These are phyloP conservation scores for Danio albolineatus DNA, from an alignment of 2,797 vertebrate species.

Conservation along the genomic window DNA sequence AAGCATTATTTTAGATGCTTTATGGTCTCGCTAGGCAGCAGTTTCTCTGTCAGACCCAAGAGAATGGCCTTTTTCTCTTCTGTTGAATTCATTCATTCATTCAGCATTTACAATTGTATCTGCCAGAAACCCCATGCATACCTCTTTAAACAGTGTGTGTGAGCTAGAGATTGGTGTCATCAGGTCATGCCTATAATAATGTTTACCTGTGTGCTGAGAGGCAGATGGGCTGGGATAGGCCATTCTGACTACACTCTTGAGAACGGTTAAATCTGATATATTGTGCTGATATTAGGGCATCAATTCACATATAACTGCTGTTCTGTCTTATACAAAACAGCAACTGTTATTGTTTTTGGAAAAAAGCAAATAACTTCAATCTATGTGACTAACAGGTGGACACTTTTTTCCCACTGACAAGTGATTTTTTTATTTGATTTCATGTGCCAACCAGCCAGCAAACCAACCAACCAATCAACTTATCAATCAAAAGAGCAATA, in stretches of 20 bases:
- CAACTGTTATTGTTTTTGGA: not conserved
- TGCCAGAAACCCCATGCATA: not conserved
- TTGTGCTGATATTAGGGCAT: not conserved
- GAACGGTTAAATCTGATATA: slow-evolving; percentile 10
- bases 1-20: slow-evolving; percentile 19
- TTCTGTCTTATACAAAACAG: not conserved
- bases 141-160: slow-evolving; percentile 57
- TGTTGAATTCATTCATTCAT: slow-evolving; percentile 4
- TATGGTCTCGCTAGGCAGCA: not conserved
- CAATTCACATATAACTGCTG: slow-evolving; percentile 13
- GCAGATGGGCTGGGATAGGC: slow-evolving; percentile 51
- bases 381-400: not conserved
- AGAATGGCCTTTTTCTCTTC: slow-evolving; percentile 1
- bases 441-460: too few species aligned
- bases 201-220: slow-evolving; percentile 60
- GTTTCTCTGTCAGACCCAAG: not conserved
- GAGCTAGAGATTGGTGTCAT: slow-evolving; percentile 22
- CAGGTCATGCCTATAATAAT: slow-evolving; percentile 50
- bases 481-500: too few species aligned
- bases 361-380: not conserved
- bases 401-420: not conserved
- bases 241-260: slow-evolving; percentile 21
- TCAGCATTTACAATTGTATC: not conserved
- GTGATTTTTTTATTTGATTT: too few species aligned
- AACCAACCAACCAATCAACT: too few species aligned